Evolutionary conservation across 2,888 invertebrate genomes (phyloP).

Genomic region (Tubulanus polymorphus): DNA sequence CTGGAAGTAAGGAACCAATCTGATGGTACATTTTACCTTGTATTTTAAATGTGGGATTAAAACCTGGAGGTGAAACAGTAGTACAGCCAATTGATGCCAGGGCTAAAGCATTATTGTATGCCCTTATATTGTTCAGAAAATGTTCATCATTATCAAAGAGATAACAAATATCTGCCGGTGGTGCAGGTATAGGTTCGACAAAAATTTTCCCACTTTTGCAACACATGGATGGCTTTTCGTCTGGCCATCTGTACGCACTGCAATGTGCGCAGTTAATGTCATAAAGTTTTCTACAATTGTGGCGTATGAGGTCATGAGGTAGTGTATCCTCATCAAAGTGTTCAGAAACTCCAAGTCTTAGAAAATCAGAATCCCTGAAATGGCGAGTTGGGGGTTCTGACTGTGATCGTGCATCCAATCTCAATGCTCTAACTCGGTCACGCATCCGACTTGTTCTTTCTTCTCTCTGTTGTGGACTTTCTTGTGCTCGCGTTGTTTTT

Average conservation of each 20-base stretch:
- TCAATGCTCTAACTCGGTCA: no score
- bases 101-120: not conserved
- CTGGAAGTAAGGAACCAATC: constrained; percentile 30
- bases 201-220: not conserved
- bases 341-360: no score
- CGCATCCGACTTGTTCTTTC: no score
- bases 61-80: not conserved
- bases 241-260: not conserved
- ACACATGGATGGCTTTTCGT: not conserved
- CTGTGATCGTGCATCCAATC: no score
- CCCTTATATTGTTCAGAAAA: not conserved
- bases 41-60: constrained; percentile 20
- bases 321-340: no score
- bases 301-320: no score
- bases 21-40: constrained; percentile 37
- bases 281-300: not conserved
- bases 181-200: no score
- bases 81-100: not conserved
- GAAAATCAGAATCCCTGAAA: no score
- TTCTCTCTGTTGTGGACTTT: no score
- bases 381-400: no score
- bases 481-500: no score
- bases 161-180: not conserved
- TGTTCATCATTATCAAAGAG: not conserved
- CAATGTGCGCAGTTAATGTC: not conserved